Evolutionary conservation across 1,140 invertebrate species (phyloP).

Genomic region (Rhopalosiphum padi): DNA sequence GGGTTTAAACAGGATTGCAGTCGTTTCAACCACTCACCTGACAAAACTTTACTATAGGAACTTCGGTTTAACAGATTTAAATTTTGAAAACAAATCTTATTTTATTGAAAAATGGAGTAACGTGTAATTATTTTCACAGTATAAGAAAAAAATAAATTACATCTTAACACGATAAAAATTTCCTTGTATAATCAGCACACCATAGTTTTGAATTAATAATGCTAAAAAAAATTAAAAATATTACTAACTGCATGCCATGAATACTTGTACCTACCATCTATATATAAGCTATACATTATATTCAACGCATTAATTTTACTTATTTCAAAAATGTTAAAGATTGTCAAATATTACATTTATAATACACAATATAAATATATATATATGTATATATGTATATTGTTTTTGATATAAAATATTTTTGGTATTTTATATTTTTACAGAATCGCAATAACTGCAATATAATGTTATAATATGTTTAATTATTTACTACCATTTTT

Average conservation of each 20-base stretch:
- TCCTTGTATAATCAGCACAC: neutral
- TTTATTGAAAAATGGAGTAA: neutral
- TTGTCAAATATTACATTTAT: neutral
- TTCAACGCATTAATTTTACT: neutral
- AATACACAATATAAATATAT: no score
- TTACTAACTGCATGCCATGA: no score
- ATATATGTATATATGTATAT: no score
- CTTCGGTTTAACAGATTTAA: neutral
- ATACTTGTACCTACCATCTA: no score
- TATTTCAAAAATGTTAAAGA: neutral
- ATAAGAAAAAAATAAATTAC: neutral
- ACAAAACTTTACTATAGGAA: neutral
- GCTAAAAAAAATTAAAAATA: neutral
- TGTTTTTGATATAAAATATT: neutral
- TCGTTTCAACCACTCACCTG: neutral
- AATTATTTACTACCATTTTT: no score
- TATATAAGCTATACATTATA: neutral
- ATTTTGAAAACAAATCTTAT: no score
- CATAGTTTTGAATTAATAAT: neutral
- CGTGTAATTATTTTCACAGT: neutral
- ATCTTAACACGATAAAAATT: neutral
- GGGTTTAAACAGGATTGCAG: no score
- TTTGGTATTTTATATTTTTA: neutral
- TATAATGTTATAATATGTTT: neutral
- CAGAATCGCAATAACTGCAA: neutral